Base-by-base conservation (phyloP, 2,888 invertebrate genomes). In the Aphelenchoides bicaudatus region DNA sequence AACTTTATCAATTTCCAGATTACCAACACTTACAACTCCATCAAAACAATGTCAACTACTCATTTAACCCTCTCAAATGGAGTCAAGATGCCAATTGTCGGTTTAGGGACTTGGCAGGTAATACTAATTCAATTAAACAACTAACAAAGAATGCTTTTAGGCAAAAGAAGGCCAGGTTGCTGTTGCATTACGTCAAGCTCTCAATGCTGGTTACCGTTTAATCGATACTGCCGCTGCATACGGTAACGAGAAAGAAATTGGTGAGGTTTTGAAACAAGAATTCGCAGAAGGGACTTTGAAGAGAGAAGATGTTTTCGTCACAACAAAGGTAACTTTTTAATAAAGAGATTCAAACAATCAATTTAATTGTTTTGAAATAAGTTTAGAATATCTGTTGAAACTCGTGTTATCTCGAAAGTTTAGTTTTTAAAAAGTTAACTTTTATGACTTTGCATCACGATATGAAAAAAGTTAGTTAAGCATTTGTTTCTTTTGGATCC, bases 231-330 rank as follows among this genome's bases (percentile, higher is more conserved):
- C 89, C 5, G 83, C 85, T 43, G 86, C 86, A 2, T 89, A 89
- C 79, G 43, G 10, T 8, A 89, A 89, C 73, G 89, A 90, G 78
- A 82, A 83, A 2, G 84, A 48, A 0, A 85, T 89, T 65, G 89
- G 89, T 0, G 84, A 85, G 38, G 86, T 87, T 0, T 81, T 90
- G 0, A 84, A 85, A 62, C 84, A 84, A 56, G 88, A 88, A 87
- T 79, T 89, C 27, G 84, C 85, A 49, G 82, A 83, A 3, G 86
- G 87, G 50, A 85, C 85, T 74, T 74, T 85, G 0, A 86, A 83
- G 69, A 84, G 90, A 66, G 86, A 87, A 68, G 88, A 90, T 50
- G 80, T 90, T 0, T 90, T 88, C 76, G 83, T 90, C 39, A 87
- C 87, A 8, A 88, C 89, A 3, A 90, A 90, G 81, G 83, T 90